Evolutionary conservation across 2,888 invertebrate genomes (phyloP).

Genomic region (Lydus trimaculatus): DNA sequence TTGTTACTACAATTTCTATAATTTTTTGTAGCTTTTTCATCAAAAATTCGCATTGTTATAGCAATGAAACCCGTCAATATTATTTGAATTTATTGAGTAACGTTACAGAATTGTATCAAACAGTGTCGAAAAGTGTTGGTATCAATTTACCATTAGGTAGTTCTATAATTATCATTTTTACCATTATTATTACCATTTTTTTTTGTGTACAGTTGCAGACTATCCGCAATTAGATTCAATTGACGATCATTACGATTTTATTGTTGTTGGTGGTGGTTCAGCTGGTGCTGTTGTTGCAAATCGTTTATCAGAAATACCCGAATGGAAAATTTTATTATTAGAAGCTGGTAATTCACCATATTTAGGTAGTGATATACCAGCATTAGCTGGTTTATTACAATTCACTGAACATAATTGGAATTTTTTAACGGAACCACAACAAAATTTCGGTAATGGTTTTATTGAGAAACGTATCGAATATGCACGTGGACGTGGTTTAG

Average conservation of each 20-base stretch:
- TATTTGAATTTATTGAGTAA: background rate
- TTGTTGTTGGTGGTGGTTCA: slow-evolving; percentile 74
- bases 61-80: background rate
- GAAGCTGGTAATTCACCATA: slow-evolving; percentile 69
- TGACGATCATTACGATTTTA: slow-evolving; percentile 64
- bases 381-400: slow-evolving; percentile 64
- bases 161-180: background rate
- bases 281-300: slow-evolving; percentile 76
- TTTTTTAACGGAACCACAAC: slow-evolving; percentile 67
- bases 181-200: background rate
- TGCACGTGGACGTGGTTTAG: slow-evolving; percentile 68
- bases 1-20: background rate
- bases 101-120: background rate
- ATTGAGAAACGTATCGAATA: slow-evolving; percentile 50
- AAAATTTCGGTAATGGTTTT: slow-evolving; percentile 49
- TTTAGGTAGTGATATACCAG: slow-evolving; percentile 64
- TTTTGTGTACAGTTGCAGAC: background rate
- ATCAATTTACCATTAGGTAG: background rate
- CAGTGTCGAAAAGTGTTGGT: background rate
- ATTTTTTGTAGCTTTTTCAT: background rate
- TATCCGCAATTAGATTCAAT: slow-evolving; percentile 14
- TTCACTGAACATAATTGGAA: slow-evolving; percentile 68
- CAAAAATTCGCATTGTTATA: background rate
- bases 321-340: slow-evolving; percentile 69
- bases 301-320: slow-evolving; percentile 69